A percentile compares a stretch with the other conserved stretches of the same genome.
Evolutionary conservation across 2,888 invertebrate genomes (phyloP).

Genomic region (Dione juno): DNA sequence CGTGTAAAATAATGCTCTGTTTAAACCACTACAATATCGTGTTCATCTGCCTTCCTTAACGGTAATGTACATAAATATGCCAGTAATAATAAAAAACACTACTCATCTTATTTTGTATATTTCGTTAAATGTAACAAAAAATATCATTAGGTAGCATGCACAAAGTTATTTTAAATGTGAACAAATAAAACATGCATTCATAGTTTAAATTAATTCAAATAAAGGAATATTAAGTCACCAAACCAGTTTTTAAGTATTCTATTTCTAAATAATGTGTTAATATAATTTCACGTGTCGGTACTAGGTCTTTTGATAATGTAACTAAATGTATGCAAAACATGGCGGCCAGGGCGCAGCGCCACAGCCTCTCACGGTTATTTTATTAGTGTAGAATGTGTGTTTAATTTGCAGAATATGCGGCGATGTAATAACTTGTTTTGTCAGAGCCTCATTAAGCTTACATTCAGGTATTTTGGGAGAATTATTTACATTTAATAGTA

Average conservation of each 20-base stretch:
- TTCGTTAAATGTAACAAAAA: background rate
- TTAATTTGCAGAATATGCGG: constrained; percentile 44
- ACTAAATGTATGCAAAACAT: constrained; percentile 44
- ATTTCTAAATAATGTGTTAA: background rate
- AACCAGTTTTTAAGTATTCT: constrained; percentile 22
- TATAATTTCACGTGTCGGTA: constrained; percentile 13
- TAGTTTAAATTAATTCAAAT: background rate
- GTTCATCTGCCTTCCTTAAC: constrained; percentile 52
- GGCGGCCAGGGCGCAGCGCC: constrained; percentile 42
- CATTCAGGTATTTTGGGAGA: constrained; percentile 29
- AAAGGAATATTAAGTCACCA: background rate
- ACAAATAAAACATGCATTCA: background rate
- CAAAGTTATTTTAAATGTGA: background rate
- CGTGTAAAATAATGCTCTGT: constrained; percentile 62
- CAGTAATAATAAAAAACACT: constrained; percentile 12
- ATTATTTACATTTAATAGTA: constrained; percentile 19
- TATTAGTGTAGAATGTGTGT: constrained; percentile 43
- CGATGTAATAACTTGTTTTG: constrained; percentile 46
- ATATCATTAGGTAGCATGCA: background rate
- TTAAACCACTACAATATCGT: constrained; percentile 45
- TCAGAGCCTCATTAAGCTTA: constrained; percentile 41
- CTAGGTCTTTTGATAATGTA: constrained; percentile 33
- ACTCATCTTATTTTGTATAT: background rate
- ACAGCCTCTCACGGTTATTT: constrained; percentile 46
- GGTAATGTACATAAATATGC: constrained; percentile 48